A percentile compares a stretch with the other conserved stretches of the same genome.
phyloP scores from a whole-genome alignment of 23 tunicate genomes.

The Halocynthia roretzi region DNA sequence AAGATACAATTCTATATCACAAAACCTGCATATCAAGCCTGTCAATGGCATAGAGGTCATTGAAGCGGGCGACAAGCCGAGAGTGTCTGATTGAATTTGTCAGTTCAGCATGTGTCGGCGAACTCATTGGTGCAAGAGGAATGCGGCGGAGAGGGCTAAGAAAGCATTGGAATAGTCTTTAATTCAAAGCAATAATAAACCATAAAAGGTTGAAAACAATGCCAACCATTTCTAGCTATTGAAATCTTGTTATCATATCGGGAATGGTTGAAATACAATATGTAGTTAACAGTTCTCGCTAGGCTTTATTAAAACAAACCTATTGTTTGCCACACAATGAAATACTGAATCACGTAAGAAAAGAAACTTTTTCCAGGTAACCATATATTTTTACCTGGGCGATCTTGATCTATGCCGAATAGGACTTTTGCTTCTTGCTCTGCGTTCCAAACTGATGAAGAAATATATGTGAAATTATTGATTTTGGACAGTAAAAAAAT shows the following conservation, averaged over 20 bases:
- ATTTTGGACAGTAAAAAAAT: too few species aligned
- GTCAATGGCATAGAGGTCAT: slow-evolving; percentile 80
- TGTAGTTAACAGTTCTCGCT: too few species aligned
- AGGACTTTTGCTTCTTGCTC: slow-evolving; percentile 25
- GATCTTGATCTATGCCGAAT: slow-evolving; percentile 8
- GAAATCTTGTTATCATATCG: too few species aligned
- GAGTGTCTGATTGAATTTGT: slow-evolving; percentile 93
- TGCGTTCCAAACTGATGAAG: slow-evolving; percentile 2
- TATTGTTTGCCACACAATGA: too few species aligned
- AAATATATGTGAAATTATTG: background rate
- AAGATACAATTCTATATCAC: background rate
- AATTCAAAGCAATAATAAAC: too few species aligned
- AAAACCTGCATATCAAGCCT: slow-evolving; percentile 90
- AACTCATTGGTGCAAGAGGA: slow-evolving; percentile 47
- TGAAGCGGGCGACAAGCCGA: slow-evolving; percentile 90
- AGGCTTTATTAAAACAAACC: too few species aligned
- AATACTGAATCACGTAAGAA: too few species aligned
- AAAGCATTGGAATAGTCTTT: background rate
- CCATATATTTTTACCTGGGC: slow-evolving; percentile 8
- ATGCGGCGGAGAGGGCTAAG: slow-evolving; percentile 14
- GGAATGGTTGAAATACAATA: too few species aligned
- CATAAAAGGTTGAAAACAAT: too few species aligned
- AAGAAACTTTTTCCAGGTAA: too few species aligned
- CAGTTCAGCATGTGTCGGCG: slow-evolving; percentile 93
- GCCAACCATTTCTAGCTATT: too few species aligned